These are phyloP conservation scores for Unio pictorum DNA, from an alignment of 2,888 invertebrate genomes.

Conservation along the genomic window DNA sequence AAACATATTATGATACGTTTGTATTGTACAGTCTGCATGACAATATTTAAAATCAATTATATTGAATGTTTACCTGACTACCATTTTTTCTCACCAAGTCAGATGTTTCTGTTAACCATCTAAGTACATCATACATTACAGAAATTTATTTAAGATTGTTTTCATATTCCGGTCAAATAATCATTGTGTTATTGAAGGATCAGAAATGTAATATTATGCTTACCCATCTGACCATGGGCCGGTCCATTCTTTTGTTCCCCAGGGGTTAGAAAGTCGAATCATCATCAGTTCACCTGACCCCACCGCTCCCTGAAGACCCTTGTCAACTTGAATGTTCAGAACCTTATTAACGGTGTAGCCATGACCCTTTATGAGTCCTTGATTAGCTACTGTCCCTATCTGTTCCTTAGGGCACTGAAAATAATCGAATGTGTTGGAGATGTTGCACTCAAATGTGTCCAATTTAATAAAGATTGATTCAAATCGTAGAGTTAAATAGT, in stretches of 20 bases:
- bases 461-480: too few species aligned
- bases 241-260: constrained; percentile 76
- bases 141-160: neutral
- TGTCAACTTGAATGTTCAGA: constrained; percentile 64
- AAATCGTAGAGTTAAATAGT: too few species aligned
- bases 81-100: neutral
- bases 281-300: constrained; percentile 70
- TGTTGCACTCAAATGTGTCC: too few species aligned
- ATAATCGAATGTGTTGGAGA: neutral
- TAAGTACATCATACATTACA: neutral
- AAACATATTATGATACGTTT: too few species aligned
- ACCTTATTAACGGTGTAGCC: constrained; percentile 77
- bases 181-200: neutral
- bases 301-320: constrained; percentile 50
- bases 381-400: constrained; percentile 50
- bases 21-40: too few species aligned
- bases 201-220: constrained; percentile 16
- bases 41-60: too few species aligned
- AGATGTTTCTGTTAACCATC: neutral
- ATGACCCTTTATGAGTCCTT: constrained; percentile 75
- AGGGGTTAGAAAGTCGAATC: constrained; percentile 76
- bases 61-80: neutral
- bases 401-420: constrained; percentile 47
- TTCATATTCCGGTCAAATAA: neutral
- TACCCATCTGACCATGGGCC: constrained; percentile 75